Conservation (phyloP, 2,113 vertebrate species). For the Ciconia boyciana region DNA sequence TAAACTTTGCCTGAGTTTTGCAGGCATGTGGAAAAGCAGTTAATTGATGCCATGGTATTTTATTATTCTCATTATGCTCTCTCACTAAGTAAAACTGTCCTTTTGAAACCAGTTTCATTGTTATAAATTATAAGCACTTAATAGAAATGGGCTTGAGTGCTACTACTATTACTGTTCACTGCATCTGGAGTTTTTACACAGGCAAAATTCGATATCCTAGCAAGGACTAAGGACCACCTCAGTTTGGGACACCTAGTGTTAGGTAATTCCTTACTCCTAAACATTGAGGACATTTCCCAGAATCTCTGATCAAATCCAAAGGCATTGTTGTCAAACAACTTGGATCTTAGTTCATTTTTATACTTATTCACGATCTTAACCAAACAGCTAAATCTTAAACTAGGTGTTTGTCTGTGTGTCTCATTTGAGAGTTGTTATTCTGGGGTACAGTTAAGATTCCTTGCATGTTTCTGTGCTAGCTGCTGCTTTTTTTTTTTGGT, state of each 20-base stretch:
- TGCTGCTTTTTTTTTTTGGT: neutral
- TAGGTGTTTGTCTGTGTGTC: neutral
- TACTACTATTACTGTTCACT: neutral
- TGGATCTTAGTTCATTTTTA: neutral
- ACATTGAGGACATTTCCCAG: neutral
- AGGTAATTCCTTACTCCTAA: neutral
- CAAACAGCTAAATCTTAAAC: neutral
- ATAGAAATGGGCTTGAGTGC: neutral
- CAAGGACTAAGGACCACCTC: neutral
- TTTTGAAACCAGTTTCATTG: neutral
- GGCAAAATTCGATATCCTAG: neutral
- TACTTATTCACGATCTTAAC: neutral
- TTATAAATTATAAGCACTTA: neutral
- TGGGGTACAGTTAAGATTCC: neutral
- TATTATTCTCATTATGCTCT: neutral
- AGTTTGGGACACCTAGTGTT: neutral
- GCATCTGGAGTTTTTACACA: neutral
- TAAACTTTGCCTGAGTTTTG: neutral
- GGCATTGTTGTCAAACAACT: neutral
- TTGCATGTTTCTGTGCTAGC: neutral
- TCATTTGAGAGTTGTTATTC: neutral
- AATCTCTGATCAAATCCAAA: neutral
- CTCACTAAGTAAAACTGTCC: neutral
- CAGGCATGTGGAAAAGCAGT: neutral
- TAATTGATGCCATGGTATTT: neutral